phyloP scores from a whole-genome alignment of 2,888 invertebrate genomes.

The Prosapia bicincta region DNA sequence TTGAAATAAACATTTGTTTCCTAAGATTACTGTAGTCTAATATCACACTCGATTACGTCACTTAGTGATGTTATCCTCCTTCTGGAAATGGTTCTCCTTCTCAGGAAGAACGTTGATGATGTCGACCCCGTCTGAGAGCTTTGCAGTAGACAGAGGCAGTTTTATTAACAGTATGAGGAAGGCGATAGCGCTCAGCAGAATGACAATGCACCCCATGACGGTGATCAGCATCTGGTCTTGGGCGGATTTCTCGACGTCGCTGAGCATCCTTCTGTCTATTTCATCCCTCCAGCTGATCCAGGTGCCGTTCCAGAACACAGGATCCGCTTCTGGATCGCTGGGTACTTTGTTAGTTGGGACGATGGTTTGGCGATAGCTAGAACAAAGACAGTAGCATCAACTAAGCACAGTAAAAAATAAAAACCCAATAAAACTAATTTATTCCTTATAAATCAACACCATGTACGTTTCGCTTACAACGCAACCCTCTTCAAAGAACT shows the following conservation, averaged over 20 bases:
- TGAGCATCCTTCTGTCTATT: slow-evolving; percentile 29
- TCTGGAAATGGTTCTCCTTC: neutral
- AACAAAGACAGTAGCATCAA: too few relatives aligned
- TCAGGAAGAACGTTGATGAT: neutral
- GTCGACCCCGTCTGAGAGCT: neutral
- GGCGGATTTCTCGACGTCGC: slow-evolving; percentile 42
- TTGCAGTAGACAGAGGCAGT: neutral
- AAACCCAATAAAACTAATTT: too few relatives aligned
- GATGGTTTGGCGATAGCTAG: slow-evolving; percentile 47
- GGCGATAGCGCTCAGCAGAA: neutral
- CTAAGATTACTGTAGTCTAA: too few relatives aligned
- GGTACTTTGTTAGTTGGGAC: slow-evolving; percentile 49
- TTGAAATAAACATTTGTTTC: too few relatives aligned
- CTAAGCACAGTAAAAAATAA: too few relatives aligned
- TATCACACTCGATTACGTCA: too few relatives aligned
- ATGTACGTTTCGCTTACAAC: too few relatives aligned
- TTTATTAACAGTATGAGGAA: neutral
- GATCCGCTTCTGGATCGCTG: slow-evolving; percentile 51
- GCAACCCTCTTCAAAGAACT: too few relatives aligned
- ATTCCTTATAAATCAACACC: too few relatives aligned
- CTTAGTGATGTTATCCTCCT: neutral
- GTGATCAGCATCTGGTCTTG: neutral
- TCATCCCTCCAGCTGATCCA: slow-evolving; percentile 55
- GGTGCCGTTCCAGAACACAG: slow-evolving; percentile 51
- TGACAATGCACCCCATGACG: neutral